Percentiles rank a stretch among this genome's conserved stretches.
These are phyloP conservation scores for Eciton burchellii DNA, from an alignment of 1,140 invertebrate genomes.

Conservation along the genomic window DNA sequence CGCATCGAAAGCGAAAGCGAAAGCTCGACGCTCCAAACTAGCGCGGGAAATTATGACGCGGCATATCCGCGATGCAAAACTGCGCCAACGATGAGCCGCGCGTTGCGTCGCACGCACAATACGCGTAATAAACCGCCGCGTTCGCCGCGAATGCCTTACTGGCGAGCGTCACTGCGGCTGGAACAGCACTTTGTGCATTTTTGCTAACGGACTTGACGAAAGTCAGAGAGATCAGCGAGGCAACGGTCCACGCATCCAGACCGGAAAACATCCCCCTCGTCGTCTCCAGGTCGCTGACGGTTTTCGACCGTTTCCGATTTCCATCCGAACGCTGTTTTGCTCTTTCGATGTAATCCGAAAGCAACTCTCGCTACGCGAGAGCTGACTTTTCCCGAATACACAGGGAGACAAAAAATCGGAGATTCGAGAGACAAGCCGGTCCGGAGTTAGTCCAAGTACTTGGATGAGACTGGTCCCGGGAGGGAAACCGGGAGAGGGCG, in stretches of 20 bases:
- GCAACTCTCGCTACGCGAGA: too few species aligned
- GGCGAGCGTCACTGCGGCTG: conserved; percentile 8
- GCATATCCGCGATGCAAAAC: conserved; percentile 27
- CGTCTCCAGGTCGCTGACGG: too few species aligned
- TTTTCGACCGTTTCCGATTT: too few species aligned
- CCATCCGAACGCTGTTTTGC: too few species aligned
- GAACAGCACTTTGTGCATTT: conserved; percentile 46
- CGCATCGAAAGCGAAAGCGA: not conserved
- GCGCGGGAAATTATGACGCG: not conserved
- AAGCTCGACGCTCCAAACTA: not conserved
- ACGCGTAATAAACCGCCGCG: conserved; percentile 21
- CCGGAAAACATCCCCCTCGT: too few species aligned
- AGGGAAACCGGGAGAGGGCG: not conserved
- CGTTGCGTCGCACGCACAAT: conserved; percentile 11
- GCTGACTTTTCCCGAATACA: not conserved
- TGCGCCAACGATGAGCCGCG: conserved; percentile 5
- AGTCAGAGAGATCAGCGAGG: not conserved
- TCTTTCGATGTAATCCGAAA: too few species aligned
- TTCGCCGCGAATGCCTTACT: conserved; percentile 24
- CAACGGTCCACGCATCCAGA: too few species aligned
- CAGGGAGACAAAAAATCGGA: not conserved
- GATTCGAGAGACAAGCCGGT: not conserved
- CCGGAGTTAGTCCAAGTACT: not conserved
- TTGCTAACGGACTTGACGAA: conserved; percentile 36
- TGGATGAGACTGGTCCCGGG: not conserved